These are phyloP conservation scores for Conomelus anceps DNA, from an alignment of 2,888 invertebrate genomes.

Conservation along the genomic window DNA sequence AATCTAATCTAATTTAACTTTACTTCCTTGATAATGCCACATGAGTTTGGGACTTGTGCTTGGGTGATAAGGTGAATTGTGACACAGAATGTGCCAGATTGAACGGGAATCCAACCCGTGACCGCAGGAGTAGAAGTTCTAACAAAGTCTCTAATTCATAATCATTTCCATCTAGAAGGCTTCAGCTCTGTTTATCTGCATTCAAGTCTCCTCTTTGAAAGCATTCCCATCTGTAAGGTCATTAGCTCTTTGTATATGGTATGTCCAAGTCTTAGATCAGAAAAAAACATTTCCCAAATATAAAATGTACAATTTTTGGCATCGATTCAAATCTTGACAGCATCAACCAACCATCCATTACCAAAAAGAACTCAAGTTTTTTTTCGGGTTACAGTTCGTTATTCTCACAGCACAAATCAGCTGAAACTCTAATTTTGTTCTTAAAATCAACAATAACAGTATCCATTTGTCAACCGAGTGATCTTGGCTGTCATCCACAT, in stretches of 20 bases:
- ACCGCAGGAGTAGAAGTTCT: not conserved
- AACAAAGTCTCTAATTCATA: not conserved
- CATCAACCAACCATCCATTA: not conserved
- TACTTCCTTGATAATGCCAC: too few relatives aligned
- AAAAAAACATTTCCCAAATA: too few relatives aligned
- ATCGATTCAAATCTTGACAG: not conserved
- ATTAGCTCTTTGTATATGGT: too few relatives aligned
- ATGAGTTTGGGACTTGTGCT: too few relatives aligned
- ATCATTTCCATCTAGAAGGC: not conserved
- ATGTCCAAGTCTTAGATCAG: too few relatives aligned
- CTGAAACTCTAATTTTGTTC: not conserved
- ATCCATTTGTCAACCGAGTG: not conserved
- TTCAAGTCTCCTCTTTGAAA: not conserved
- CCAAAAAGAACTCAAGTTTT: not conserved
- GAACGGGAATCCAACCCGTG: too few relatives aligned
- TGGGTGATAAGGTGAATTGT: too few relatives aligned
- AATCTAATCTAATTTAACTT: too few relatives aligned
- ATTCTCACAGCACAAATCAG: not conserved
- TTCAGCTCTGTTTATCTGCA: not conserved
- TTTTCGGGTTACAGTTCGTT: not conserved
- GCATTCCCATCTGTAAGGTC: not conserved
- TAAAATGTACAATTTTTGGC: too few relatives aligned
- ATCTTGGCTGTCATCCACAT: not conserved
- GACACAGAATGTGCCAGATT: too few relatives aligned
- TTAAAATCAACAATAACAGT: not conserved